Base-by-base conservation (phyloP, 2,797 vertebrate genomes). In the Argyrosomus regius region DNA sequence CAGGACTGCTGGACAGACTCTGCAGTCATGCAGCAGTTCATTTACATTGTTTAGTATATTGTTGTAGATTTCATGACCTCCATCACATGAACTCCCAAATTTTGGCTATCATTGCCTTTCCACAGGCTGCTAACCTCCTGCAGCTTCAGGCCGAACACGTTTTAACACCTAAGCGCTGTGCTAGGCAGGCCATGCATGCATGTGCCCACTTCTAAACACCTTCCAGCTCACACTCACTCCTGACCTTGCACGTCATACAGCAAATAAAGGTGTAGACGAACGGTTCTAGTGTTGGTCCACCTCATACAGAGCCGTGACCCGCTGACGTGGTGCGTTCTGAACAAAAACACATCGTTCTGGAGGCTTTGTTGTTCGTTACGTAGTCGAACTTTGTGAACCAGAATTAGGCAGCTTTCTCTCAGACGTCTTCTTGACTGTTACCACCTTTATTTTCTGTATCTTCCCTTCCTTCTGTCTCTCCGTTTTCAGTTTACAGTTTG, bases 401-500 rank as follows among this genome's bases (percentile, higher is more conserved):
- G 1, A 35, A n/a, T 57, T 57, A 59, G 57, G 22, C 57, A 54
- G 22, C 46, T 68, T 75, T 81, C 24, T 39, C 49, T 63, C 11
- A 52, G 59, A 49, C 0, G 14, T 39, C 81, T 67, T 89, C 73
- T 88, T 92, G 65, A 91, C 90, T 83, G 85, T 90, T 88, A 75
- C 92, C 94, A 92, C 92, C 93, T 95, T 95, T 95, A 92, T 92
- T 89, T 88, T 91, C 76, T 89, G 92, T 94, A 93, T 93, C 93
- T 85, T 45, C 68, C 92, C 82, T 90, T 80, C 86, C 90, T 89
- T 89, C 87, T 90, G 87, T 93, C 89, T 91, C 88, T 94, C 82
- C 62, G 22, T 87, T 88, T 91, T 94, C 93, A 95, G 94, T 94
- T 94, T 84, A 94, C 93, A 80, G 94, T 95, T 63, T 95, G 93